phyloP scores from a whole-genome alignment of 2,888 invertebrate genomes.

The Drosophila seclusa region DNA sequence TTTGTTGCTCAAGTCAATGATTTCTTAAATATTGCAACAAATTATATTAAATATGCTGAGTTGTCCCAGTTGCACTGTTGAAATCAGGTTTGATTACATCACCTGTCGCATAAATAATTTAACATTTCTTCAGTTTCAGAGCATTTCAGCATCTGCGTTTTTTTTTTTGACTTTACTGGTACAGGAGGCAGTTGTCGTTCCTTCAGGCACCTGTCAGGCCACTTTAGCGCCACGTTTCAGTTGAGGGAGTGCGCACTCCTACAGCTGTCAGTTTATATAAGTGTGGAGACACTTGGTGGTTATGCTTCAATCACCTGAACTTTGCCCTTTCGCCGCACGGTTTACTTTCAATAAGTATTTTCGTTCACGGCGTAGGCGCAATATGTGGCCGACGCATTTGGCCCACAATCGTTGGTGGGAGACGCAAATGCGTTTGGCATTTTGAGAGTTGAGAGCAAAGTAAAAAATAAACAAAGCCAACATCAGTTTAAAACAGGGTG shows the following conservation, averaged over 20 bases:
- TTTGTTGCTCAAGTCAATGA: not conserved
- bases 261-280: constrained; percentile 19
- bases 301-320: constrained; percentile 27
- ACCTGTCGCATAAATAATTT: constrained; percentile 24
- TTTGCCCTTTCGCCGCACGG: constrained; percentile 49
- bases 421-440: constrained; percentile 72
- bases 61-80: not conserved
- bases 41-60: not conserved
- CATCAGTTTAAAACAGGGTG: constrained; percentile 5
- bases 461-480: constrained; percentile 68
- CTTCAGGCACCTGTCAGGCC: constrained; percentile 43
- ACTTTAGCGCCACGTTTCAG: constrained; percentile 17
- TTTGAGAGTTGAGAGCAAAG: constrained; percentile 43
- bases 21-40: constrained; percentile 2
- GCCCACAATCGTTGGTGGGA: constrained; percentile 59
- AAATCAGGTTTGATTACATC: constrained; percentile 27
- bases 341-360: constrained; percentile 61
- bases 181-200: not conserved
- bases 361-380: constrained; percentile 38
- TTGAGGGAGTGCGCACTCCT: not conserved
- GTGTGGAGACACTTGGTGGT: constrained; percentile 1
- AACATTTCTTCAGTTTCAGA: constrained; percentile 8
- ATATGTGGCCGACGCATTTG: constrained; percentile 62
- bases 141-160: not conserved
- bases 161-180: not conserved